These are phyloP conservation scores for Agrochola lychnidis DNA, from an alignment of 2,888 invertebrate genomes.

Conservation along the genomic window DNA sequence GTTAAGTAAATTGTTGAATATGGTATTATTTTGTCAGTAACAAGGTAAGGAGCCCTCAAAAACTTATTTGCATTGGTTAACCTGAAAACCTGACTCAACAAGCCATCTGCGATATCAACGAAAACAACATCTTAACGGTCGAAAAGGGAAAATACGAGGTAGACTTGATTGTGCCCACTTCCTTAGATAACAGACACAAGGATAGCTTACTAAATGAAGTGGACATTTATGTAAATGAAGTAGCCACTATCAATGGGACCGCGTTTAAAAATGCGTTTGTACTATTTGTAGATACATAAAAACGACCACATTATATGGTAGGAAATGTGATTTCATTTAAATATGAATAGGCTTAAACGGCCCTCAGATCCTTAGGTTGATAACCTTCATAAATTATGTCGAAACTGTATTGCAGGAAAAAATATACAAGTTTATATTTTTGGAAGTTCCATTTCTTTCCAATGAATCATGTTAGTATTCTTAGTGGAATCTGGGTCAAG, in stretches of 20 bases:
- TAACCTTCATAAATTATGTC: constrained; percentile 42
- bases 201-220: constrained; percentile 69
- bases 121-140: constrained; percentile 40
- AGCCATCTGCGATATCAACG: constrained; percentile 34
- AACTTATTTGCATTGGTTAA: constrained; percentile 49
- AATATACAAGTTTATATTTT: constrained; percentile 23
- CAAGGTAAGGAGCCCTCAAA: constrained; percentile 12
- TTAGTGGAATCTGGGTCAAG: constrained; percentile 54
- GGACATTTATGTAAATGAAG: constrained; percentile 73
- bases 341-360: constrained; percentile 56
- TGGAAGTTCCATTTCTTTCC: constrained; percentile 24
- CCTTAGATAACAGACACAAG: constrained; percentile 64
- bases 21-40: not conserved
- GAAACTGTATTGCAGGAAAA: constrained; percentile 31
- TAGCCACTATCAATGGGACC: constrained; percentile 61
- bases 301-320: constrained; percentile 48
- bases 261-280: constrained; percentile 55
- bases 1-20: not conserved
- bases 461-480: constrained; percentile 41
- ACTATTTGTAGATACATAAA: constrained; percentile 63
- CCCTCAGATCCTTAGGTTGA: constrained; percentile 42
- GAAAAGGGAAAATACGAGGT: constrained; percentile 49
- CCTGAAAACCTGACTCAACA: constrained; percentile 50
- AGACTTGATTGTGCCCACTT: constrained; percentile 57
- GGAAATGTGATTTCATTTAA: constrained; percentile 58